A percentile compares a stretch with the other conserved stretches of the same genome.
phyloP scores from a whole-genome alignment of 2,113 vertebrate genomes.

The Chionomys nivalis region DNA sequence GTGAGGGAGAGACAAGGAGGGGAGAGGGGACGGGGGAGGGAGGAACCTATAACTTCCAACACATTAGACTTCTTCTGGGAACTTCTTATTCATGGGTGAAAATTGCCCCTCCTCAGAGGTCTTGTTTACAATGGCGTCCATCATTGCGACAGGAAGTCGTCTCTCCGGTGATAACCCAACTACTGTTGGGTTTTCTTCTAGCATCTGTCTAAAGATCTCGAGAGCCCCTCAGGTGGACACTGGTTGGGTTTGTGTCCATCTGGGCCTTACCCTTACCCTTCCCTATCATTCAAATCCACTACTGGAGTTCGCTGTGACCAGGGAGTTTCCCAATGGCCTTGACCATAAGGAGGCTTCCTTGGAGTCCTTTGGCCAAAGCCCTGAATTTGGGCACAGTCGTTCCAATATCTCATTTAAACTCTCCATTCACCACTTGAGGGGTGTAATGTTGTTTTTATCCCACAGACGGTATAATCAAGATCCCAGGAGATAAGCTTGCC shows the following conservation, averaged over 20 bases:
- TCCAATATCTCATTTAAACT: neutral
- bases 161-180: neutral
- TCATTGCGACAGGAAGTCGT: neutral
- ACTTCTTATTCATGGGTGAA: conserved; percentile 6
- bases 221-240: neutral
- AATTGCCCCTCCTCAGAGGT: conserved; percentile 6
- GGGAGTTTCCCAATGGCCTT: neutral
- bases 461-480: too few relatives aligned
- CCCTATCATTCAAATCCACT: neutral
- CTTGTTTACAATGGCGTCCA: neutral
- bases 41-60: neutral
- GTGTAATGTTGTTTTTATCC: neutral
- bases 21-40: neutral
- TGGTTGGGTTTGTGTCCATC: neutral
- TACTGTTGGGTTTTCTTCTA: neutral
- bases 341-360: neutral
- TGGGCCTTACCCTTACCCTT: neutral
- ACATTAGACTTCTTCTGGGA: neutral
- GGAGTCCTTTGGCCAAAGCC: neutral
- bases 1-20: too few relatives aligned
- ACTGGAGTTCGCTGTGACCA: neutral
- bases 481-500: neutral
- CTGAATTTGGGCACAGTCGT: neutral
- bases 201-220: conserved; percentile 6
- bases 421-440: neutral